phyloP scores from a whole-genome alignment of 1,140 invertebrate species.

The Capitella teleta region DNA sequence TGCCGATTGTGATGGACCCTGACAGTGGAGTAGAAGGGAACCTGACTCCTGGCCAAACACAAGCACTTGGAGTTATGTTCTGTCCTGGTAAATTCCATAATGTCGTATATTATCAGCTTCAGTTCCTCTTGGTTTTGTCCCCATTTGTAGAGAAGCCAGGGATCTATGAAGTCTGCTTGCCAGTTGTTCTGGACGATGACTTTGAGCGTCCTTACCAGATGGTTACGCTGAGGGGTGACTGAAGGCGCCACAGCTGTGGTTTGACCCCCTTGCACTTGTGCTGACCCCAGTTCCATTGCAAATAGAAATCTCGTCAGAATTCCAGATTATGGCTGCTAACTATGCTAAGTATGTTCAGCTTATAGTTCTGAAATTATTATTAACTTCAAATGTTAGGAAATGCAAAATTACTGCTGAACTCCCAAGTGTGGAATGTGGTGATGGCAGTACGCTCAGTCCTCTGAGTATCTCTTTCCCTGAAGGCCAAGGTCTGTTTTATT shows the following conservation, averaged over 20 bases:
- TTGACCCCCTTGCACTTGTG: conserved; percentile 34
- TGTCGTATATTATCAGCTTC: too few species aligned
- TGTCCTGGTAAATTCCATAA: conserved; percentile 38
- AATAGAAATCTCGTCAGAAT: conserved; percentile 27
- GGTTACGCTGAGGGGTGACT: conserved; percentile 29
- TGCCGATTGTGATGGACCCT: conserved; percentile 20
- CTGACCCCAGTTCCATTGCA: conserved; percentile 36
- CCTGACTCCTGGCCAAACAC: conserved; percentile 29
- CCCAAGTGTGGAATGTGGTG: conserved; percentile 18
- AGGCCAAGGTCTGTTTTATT: background rate
- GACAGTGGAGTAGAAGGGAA: conserved; percentile 26
- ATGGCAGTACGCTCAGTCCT: conserved; percentile 29
- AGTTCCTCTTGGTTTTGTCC: background rate
- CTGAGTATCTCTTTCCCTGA: conserved; percentile 24
- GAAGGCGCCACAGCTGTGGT: conserved; percentile 30
- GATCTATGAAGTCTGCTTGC: conserved; percentile 25
- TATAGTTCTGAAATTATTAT: background rate
- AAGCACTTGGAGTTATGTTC: conserved; percentile 29
- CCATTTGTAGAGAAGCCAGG: conserved; percentile 24
- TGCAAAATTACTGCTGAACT: background rate
- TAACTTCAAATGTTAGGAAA: conserved; percentile 6
- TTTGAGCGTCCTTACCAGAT: conserved; percentile 33
- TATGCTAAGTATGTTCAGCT: conserved; percentile 27
- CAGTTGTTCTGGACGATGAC: conserved; percentile 30
- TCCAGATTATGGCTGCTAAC: conserved; percentile 28